A percentile compares a stretch with the other conserved stretches of the same genome.
Conservation (phyloP, 2,797 vertebrate species). For the Orestias chungarensis region DNA sequence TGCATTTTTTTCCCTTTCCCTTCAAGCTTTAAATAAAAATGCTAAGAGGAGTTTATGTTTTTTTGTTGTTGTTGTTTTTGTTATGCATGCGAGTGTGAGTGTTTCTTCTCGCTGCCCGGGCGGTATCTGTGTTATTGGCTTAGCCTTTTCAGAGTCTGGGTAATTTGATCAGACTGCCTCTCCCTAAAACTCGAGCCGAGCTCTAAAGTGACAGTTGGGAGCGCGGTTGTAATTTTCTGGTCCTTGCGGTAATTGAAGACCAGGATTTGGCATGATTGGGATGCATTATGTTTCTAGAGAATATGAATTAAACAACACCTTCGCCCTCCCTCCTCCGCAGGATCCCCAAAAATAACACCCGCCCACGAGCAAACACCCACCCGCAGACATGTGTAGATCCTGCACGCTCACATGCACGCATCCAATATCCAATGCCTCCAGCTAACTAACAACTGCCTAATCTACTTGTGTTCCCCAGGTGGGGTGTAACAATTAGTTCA, state of each 20-base stretch:
- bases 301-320: constrained; percentile 63
- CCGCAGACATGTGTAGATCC: constrained; percentile 34
- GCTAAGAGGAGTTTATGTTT: constrained; percentile 31
- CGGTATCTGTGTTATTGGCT: constrained; percentile 63
- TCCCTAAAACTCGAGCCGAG: constrained; percentile 61
- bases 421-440: constrained; percentile 38
- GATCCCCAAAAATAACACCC: constrained; percentile 65
- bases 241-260: constrained; percentile 74
- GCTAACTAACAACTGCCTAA: constrained; percentile 50
- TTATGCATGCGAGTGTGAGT: constrained; percentile 14
- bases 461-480: constrained; percentile 45
- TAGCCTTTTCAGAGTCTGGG: constrained; percentile 65
- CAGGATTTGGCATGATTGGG: constrained; percentile 66
- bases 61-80: no score
- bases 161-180: constrained; percentile 78
- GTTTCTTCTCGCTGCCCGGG: constrained; percentile 30
- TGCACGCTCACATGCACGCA: constrained; percentile 16
- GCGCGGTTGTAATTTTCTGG: constrained; percentile 72
- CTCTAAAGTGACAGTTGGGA: constrained; percentile 75
- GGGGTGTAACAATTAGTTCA: constrained; percentile 36
- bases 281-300: constrained; percentile 53
- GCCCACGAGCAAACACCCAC: constrained; percentile 48
- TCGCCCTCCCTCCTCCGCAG: constrained; percentile 51
- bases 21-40: constrained; percentile 47
- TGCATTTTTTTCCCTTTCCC: constrained; percentile 26